These are phyloP conservation scores for Bombus consobrinus DNA, from an alignment of 1,140 invertebrate genomes.

Conservation along the genomic window DNA sequence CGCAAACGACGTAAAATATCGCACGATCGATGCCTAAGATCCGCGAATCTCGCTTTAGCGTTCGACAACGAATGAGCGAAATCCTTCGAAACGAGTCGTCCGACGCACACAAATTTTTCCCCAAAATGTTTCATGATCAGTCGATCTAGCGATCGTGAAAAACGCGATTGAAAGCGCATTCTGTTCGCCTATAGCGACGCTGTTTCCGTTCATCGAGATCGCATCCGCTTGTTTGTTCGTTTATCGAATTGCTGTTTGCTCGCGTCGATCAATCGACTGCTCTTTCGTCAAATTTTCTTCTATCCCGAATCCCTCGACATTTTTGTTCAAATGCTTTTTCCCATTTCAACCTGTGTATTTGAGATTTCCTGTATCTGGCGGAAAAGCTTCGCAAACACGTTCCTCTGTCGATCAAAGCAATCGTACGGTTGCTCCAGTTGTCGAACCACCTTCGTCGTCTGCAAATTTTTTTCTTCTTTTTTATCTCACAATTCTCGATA, in stretches of 20 bases:
- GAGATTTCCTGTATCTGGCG: not conserved
- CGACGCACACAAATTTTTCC: not conserved
- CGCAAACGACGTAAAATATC: not conserved
- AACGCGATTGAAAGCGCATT: not conserved
- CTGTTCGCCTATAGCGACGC: no score
- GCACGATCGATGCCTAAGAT: not conserved
- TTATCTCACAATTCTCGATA: not conserved
- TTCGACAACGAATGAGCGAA: not conserved
- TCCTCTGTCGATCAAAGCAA: not conserved
- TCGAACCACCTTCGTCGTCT: not conserved
- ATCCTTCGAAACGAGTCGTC: no score
- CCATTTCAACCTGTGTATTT: not conserved
- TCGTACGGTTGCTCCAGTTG: no score
- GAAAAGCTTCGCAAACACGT: not conserved
- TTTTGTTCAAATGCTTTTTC: not conserved
- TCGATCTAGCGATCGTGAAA: not conserved
- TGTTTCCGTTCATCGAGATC: slow-evolving; percentile 15
- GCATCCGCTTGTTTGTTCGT: slow-evolving; percentile 15
- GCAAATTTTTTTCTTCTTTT: no score
- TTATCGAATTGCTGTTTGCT: slow-evolving; percentile 12
- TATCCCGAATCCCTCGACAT: no score
- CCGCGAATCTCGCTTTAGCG: not conserved
- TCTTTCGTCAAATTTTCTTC: slow-evolving; percentile 1
- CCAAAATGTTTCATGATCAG: not conserved
- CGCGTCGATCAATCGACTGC: not conserved